Conservation (phyloP, 2,888 invertebrate species). For the Melieria picta region DNA sequence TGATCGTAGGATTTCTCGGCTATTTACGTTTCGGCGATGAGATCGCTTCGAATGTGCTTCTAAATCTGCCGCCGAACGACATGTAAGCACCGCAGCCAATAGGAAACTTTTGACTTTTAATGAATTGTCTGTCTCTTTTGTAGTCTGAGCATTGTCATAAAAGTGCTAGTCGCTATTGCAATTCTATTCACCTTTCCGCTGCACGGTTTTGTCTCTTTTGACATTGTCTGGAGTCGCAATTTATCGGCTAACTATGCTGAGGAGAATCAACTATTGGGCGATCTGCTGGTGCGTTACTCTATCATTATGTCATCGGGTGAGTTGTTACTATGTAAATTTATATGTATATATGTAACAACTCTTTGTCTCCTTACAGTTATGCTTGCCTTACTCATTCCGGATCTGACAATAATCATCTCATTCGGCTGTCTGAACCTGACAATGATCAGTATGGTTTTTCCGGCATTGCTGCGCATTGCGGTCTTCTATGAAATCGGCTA, state of each 20-base stretch:
- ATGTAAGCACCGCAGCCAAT: constrained; percentile 68
- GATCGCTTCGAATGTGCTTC: constrained; percentile 61
- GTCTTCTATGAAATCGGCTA: constrained; percentile 18
- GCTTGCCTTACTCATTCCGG: constrained; percentile 10
- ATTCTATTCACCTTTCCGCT: constrained; percentile 93
- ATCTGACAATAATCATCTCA: constrained; percentile 11
- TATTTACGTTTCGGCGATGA: constrained; percentile 83
- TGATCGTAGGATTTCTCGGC: constrained; percentile 88
- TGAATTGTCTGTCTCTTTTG: constrained; percentile 69
- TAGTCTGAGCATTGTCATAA: constrained; percentile 67
- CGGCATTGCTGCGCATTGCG: constrained; percentile 18
- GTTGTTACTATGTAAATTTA: constrained; percentile 48
- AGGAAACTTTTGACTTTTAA: not conserved
- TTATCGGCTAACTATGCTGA: constrained; percentile 20
- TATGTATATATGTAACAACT: not conserved
- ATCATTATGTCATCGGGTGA: constrained; percentile 74
- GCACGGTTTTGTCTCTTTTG: constrained; percentile 95
- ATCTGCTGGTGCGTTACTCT: constrained; percentile 76
- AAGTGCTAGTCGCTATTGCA: constrained; percentile 71
- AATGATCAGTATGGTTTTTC: constrained; percentile 13
- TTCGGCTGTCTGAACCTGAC: constrained; percentile 7
- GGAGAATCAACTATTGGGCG: constrained; percentile 54
- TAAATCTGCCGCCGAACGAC: constrained; percentile 77
- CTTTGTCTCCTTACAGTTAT: constrained; percentile 9
- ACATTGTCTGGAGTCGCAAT: constrained; percentile 80